A percentile compares a stretch with the other conserved stretches of the same genome.
These are phyloP conservation scores for Pampusana beccarii DNA, from an alignment of 2,113 vertebrate species.

Conservation along the genomic window DNA sequence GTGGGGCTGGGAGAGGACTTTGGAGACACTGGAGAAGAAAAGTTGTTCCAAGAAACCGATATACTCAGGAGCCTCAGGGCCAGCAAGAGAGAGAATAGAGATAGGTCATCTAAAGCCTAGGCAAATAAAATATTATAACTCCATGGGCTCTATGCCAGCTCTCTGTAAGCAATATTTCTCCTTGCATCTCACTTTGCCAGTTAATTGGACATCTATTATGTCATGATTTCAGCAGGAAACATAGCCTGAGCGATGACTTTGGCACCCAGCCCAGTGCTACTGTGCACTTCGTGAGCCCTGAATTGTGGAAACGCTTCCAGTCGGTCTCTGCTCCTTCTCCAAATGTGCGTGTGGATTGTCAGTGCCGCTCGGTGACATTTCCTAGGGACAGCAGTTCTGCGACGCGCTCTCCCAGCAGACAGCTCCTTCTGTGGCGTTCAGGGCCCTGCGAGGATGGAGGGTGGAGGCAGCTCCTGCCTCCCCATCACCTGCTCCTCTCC, in stretches of 20 bases:
- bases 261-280: conserved; percentile 38
- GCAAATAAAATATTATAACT: conserved; percentile 53
- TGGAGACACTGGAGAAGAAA: background rate
- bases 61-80: background rate
- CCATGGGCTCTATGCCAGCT: conserved; percentile 14
- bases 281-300: background rate
- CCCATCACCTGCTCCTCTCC: background rate
- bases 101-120: conserved; percentile 40
- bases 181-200: conserved; percentile 15
- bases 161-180: conserved; percentile 41
- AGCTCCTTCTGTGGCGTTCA: background rate
- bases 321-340: background rate
- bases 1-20: background rate
- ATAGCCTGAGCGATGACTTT: conserved; percentile 31
- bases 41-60: conserved; percentile 1
- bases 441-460: background rate
- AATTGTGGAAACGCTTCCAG: background rate
- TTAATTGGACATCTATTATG: conserved; percentile 58
- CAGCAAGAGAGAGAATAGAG: conserved; percentile 6
- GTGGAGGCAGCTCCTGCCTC: background rate
- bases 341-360: background rate
- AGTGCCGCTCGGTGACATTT: background rate
- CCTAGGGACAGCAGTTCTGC: background rate
- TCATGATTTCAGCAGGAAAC: conserved; percentile 57
- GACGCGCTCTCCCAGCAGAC: background rate